Conservation (phyloP, 2,797 vertebrate genomes). For the Gobionotothen gibberifrons region DNA sequence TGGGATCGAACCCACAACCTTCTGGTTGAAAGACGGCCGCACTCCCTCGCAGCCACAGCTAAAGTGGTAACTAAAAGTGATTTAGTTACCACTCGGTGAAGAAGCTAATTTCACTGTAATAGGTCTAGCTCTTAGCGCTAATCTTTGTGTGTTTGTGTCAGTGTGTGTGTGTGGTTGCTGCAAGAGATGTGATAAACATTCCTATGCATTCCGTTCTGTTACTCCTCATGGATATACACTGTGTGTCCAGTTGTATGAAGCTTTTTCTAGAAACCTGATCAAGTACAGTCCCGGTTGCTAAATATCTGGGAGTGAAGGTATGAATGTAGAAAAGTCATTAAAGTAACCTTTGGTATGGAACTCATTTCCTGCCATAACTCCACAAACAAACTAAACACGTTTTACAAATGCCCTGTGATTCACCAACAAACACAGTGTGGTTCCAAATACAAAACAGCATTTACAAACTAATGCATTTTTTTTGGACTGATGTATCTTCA, state of each 20-base stretch:
- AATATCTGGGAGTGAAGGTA: not conserved
- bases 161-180: slow-evolving; percentile 7
- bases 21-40: too few relatives aligned
- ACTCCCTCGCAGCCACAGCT: too few relatives aligned
- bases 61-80: too few relatives aligned
- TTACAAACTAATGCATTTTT: too few relatives aligned
- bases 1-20: too few relatives aligned
- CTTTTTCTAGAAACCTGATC: not conserved
- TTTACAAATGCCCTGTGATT: too few relatives aligned
- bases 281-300: not conserved
- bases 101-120: not conserved
- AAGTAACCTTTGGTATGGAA: not conserved
- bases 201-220: not conserved
- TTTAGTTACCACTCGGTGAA: not conserved
- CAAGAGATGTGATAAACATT: slow-evolving; percentile 6
- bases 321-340: not conserved
- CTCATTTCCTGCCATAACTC: too few relatives aligned
- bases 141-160: not conserved
- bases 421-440: too few relatives aligned
- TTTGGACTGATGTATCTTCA: too few relatives aligned
- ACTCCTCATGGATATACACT: not conserved
- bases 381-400: too few relatives aligned
- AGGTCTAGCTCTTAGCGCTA: not conserved
- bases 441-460: too few relatives aligned
- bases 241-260: not conserved